These are phyloP conservation scores for Byasa hedistus DNA, from an alignment of 2,888 invertebrate genomes.

Conservation along the genomic window DNA sequence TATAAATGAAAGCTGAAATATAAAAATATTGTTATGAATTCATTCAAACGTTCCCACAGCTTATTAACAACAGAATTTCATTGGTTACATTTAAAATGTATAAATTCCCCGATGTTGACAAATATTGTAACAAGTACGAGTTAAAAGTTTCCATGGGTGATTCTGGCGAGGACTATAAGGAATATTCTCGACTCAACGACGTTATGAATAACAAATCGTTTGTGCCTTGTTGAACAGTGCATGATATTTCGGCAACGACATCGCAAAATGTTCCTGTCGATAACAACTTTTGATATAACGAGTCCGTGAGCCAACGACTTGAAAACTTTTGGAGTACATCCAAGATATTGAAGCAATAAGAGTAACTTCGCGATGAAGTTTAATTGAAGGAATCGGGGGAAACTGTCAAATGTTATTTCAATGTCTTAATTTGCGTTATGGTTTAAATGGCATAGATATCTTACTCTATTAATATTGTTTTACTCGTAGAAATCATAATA, in stretches of 20 bases:
- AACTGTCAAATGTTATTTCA: conserved; percentile 24
- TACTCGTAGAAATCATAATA: not conserved
- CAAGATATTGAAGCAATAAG: conserved; percentile 76
- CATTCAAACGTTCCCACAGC: not conserved
- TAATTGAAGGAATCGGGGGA: conserved; percentile 24
- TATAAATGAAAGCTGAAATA: no score
- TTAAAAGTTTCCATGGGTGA: conserved; percentile 21
- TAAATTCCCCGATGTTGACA: not conserved
- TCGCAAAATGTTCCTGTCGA: conserved; percentile 52
- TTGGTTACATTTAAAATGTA: not conserved
- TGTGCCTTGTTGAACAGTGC: conserved; percentile 32
- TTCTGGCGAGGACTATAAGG: conserved; percentile 23
- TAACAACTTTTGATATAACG: conserved; percentile 56
- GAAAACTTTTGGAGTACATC: conserved; percentile 74
- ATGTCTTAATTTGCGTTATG: conserved; percentile 5
- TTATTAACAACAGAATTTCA: not conserved
- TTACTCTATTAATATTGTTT: no score
- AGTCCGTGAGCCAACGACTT: conserved; percentile 63
- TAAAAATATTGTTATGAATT: not conserved
- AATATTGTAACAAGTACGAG: conserved; percentile 6
- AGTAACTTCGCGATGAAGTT: conserved; percentile 57
- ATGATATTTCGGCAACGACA: conserved; percentile 37
- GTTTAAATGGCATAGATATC: not conserved
- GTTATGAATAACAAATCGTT: conserved; percentile 31
- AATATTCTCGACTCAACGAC: conserved; percentile 23